phyloP scores from a whole-genome alignment of 2,797 vertebrate species.

The Sus cebifrons region DNA sequence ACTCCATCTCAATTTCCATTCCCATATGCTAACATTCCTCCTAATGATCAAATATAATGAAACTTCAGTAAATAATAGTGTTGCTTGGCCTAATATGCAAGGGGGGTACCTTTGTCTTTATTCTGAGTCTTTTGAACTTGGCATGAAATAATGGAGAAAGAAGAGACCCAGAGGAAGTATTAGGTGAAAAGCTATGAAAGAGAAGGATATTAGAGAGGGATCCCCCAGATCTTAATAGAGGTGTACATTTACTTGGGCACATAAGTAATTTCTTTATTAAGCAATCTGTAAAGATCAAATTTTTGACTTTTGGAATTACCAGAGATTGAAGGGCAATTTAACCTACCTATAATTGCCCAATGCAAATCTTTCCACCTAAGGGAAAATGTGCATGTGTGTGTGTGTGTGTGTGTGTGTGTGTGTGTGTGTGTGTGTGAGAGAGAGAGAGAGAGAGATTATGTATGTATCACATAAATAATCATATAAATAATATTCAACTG shows the following conservation, averaged over 20 bases:
- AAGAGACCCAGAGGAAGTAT: neutral
- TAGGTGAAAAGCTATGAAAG: neutral
- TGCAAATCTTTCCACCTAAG: neutral
- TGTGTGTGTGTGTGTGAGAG: neutral
- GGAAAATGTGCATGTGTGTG: neutral
- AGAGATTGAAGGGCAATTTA: neutral
- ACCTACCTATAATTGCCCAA: neutral
- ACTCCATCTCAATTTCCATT: slow-evolving; percentile 71
- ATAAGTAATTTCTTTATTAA: slow-evolving; percentile 60
- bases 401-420: neutral
- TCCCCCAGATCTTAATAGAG: neutral
- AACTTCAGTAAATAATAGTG: slow-evolving; percentile 55
- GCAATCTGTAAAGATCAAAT: neutral
- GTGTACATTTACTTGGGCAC: slow-evolving; percentile 13
- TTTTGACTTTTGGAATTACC: neutral
- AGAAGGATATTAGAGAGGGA: neutral
- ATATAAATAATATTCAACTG: slow-evolving; percentile 55
- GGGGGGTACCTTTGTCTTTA: slow-evolving; percentile 38
- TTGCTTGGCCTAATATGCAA: neutral
- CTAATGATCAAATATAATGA: slow-evolving; percentile 58
- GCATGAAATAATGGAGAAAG: neutral
- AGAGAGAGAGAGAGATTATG: no score
- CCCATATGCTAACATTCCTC: slow-evolving; percentile 31
- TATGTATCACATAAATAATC: no score
- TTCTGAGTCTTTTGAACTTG: slow-evolving; percentile 32